Base-by-base conservation (phyloP, 2,797 vertebrate genomes). In the Pteronotus mesoamericanus region DNA sequence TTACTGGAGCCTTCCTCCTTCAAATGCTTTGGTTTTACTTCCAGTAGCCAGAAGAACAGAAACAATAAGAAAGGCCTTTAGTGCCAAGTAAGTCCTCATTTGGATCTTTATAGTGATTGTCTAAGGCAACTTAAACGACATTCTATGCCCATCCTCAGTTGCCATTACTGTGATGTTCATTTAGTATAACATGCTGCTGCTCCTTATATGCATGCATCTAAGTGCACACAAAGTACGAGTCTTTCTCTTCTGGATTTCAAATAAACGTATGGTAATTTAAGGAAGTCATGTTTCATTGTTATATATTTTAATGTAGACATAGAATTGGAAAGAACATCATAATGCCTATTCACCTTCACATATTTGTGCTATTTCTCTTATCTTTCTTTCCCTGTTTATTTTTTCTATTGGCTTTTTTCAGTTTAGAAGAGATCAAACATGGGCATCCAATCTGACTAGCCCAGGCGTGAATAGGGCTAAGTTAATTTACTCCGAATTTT, bases 221-320 rank as follows among this genome's bases (percentile, higher is more conserved):
- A 90, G 89, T 51, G 84, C 97, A 94, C 89, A 95, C 34, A 88
- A 94, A 96, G 86, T 37, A 89, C 79, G 3, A 77, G 95, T 72
- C 79, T 71, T 86, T 92, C 95, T 97, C 93, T 37, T 97, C 42
- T 95, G 84, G 69, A 75, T 97, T 98, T 97, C 96, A 96, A 74
- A 93, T 78, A 97, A 97, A 94, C 68, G 59, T 51, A 91, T 15
- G 69, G 78, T 91, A 96, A 97, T 96, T 94, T 96, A 95, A 97
- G 72, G 83, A 98, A 97, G 91, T 74, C 51, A 37, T 77, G 6
- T 86, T 93, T 97, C 96, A 97, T 96, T 61, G 89, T 97, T 95
- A 39, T 6, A 96, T 91, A n/a, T 88, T 96, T 97, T 97, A 97
- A 96, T 94, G 95, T 72, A 97, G 98, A 92, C 96, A 51, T n/a